Base-by-base conservation (phyloP, 2,113 vertebrate genomes). In the Poecile atricapillus region DNA sequence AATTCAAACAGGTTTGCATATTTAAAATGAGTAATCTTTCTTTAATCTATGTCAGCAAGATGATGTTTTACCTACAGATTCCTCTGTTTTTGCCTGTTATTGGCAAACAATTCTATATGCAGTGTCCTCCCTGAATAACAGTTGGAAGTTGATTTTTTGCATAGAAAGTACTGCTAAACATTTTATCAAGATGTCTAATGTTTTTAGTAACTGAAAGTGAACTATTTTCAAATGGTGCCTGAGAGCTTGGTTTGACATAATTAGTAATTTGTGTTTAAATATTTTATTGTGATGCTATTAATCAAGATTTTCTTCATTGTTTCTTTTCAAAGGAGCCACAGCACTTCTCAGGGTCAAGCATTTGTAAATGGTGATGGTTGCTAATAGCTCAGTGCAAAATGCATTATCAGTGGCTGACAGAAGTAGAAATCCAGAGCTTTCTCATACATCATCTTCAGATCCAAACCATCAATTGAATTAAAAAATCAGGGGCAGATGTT, bases 281-380 rank as follows among this genome's bases (percentile, higher is more conserved):
- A 90, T 95, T 96, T 89, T 83, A 83, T 90, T 90, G 33, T 81
- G 23, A 49, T 75, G 43, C 46, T 90, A 86, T 94, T 85, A 92
- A 74, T 95, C 65, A 35, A 46, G 33, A 50, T 77, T 21, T 27
- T 80, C 71, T 74, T 87, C 44, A 30, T n/a, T 0, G 0, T 82
- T 91, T 58, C 17, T 58, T 55, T 91, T 43, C 67, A 80, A 11
- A 85, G 30, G 25, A 89, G 23, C 44, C 41, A 30, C 50, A 77
- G n/a, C 27, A 39, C 59, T 91, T 95, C 30, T 12, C 58, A 63
- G 50, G 67, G 47, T 90, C 63, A 59, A 25, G 50, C 46, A 85
- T 39, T 58, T 81, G 35, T 77, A 78, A 53, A 17, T 76, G 30
- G 43, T 63, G 69, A 56, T 83, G 35, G 16, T 65, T 80, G 18